phyloP scores from a whole-genome alignment of 2,888 invertebrate genomes.

The Xanthorhoe designata region DNA sequence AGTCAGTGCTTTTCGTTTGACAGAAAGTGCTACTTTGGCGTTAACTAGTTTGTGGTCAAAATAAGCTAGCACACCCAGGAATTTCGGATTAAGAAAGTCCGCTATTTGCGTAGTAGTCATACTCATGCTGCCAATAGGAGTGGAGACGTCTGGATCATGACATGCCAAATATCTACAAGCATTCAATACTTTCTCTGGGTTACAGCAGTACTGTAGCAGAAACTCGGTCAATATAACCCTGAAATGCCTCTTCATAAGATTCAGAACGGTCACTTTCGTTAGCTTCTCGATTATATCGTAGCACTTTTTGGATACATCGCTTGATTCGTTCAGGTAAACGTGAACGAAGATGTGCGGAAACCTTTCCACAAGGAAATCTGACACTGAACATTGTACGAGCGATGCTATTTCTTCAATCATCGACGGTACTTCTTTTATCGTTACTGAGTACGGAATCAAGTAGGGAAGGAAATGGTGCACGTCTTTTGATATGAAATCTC shows the following conservation, averaged over 20 bases:
- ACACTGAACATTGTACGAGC: constrained; percentile 84
- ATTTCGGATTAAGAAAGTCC: constrained; percentile 89
- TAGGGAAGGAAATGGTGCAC: constrained; percentile 88
- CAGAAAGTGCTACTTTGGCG: constrained; percentile 87
- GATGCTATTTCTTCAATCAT: constrained; percentile 88
- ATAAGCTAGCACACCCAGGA: constrained; percentile 91
- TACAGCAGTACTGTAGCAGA: constrained; percentile 87
- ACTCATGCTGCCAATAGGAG: constrained; percentile 61
- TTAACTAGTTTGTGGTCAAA: constrained; percentile 91
- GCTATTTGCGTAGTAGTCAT: constrained; percentile 83
- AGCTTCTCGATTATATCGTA: constrained; percentile 86
- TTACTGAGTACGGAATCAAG: constrained; percentile 86
- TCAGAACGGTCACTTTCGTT: constrained; percentile 84
- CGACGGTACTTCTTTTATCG: constrained; percentile 82
- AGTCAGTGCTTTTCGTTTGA: constrained; percentile 89
- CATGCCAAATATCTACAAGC: constrained; percentile 86
- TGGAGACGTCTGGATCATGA: constrained; percentile 82
- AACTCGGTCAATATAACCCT: constrained; percentile 88
- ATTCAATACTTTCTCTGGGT: constrained; percentile 85
- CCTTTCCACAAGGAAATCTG: constrained; percentile 87
- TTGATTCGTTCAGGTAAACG: constrained; percentile 87
- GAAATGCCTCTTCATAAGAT: constrained; percentile 88
- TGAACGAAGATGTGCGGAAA: constrained; percentile 90
- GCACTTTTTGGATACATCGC: constrained; percentile 85
- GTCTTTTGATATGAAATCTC: constrained; percentile 89